phyloP scores from a whole-genome alignment of 1,140 invertebrate genomes.

The Cherax destructor region DNA sequence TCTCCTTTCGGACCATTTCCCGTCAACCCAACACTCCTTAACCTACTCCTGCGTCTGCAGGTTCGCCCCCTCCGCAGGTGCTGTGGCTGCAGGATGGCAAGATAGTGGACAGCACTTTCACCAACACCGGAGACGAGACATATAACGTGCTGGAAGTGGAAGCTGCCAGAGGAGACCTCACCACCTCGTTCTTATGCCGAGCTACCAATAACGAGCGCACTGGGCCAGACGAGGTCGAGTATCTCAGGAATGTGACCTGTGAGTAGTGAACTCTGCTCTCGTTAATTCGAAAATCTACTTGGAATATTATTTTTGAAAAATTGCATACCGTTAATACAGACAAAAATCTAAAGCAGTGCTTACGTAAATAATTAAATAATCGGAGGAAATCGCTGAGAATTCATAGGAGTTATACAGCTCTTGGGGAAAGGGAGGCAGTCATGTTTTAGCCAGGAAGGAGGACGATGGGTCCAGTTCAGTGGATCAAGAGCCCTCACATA shows the following conservation, averaged over 20 bases:
- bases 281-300: no score
- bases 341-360: no score
- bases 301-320: no score
- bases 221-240: constrained; percentile 14
- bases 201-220: constrained; percentile 68
- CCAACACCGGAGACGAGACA: constrained; percentile 15
- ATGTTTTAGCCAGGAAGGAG: no score
- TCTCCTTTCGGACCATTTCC: background rate
- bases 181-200: constrained; percentile 50
- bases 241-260: constrained; percentile 70
- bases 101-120: constrained; percentile 58
- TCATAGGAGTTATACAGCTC: no score
- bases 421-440: no score
- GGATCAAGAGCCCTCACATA: no score
- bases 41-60: background rate
- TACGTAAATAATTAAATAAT: no score
- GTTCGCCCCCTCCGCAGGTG: constrained; percentile 53
- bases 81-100: constrained; percentile 55
- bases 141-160: constrained; percentile 66
- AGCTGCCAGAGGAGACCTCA: constrained; percentile 42
- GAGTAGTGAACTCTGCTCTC: background rate
- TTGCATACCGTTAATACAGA: no score
- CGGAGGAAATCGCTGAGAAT: no score
- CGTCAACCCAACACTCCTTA: background rate
- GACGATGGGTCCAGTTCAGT: no score